Evolutionary conservation across 2,797 vertebrate species (phyloP), one percentile per base, ranked within the genome.

Genomic region (Aphelocoma californica): DNA sequence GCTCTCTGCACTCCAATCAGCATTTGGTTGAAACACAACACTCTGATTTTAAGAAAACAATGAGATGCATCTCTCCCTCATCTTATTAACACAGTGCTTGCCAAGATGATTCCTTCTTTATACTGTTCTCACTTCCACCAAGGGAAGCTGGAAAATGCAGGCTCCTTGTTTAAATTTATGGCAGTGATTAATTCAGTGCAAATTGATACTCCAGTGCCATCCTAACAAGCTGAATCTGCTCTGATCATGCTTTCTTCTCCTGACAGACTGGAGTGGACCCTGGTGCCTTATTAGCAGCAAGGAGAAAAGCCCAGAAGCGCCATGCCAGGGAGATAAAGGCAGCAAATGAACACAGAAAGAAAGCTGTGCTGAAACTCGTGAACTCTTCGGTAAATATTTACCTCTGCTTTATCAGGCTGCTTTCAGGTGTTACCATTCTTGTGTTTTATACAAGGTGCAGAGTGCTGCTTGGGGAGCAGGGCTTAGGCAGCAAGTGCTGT

Each of bases 191-290:
- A 90, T 77, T 77, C 65, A 32, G 64, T 58, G 40, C 28, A 88
- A 64, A 80, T 28, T 40, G 57, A 40, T 92, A 60, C 25, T 79
- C 42, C 70, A 34, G 1, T 44, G 72, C 69, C 34, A 23, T 54
- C 57, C 54, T 62, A 44, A 50, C 36, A 61, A 90, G 31, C 34
- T 78, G 42, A n/a, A 71, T 32, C 50, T 74, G 45, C 51, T 95
- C 64, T 86, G 74, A 93, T 25, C 1, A 9, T 95, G 12, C 34
- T 77, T 97, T 92, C 60, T 88, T 90, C 89, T 65, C 25, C 2
- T 56, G 50, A 42, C 97, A 99, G 99, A 99, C 99, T 2, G 98
- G 99, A 32, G 97, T 99, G 14, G 98, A 99, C 96, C 99, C 99
- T 6, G 95, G 97, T 32, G 65, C 94, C 61, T 62, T 99, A 66